A percentile compares a stretch with the other conserved stretches of the same genome.
Conservation (phyloP, 1,140 invertebrate genomes). For the Heliconius hermathena region DNA sequence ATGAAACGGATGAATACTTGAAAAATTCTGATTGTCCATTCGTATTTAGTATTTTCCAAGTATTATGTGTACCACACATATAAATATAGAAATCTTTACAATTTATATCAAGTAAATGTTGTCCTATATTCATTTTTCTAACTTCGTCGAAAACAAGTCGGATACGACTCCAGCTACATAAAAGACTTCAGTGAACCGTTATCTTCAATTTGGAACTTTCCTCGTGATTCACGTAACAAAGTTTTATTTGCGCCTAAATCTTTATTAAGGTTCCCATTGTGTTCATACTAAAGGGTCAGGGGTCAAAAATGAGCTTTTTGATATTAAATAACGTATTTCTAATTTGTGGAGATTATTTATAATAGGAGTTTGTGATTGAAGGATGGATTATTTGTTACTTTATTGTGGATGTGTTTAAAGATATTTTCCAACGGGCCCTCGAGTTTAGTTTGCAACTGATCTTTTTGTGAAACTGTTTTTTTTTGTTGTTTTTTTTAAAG, state of each 20-base stretch:
- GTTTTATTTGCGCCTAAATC: conserved; percentile 12
- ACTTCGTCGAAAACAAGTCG: not conserved
- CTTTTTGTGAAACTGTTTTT: no score
- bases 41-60: no score
- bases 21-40: no score
- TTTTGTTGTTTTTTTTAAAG: no score
- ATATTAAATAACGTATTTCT: not conserved
- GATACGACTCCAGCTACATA: conserved; percentile 11
- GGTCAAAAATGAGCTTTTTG: conserved; percentile 2
- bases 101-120: not conserved
- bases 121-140: conserved; percentile 2
- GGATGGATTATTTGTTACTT: not conserved
- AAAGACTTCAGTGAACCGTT: conserved; percentile 8
- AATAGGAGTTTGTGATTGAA: not conserved
- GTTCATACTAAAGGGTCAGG: not conserved
- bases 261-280: conserved; percentile 12
- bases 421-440: no score
- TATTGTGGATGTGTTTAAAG: no score
- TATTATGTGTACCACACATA: not conserved
- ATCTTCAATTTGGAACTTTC: conserved; percentile 8
- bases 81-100: not conserved
- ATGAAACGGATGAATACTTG: not conserved
- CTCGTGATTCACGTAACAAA: conserved; percentile 12
- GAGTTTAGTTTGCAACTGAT: no score
- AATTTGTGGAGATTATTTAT: not conserved